These are phyloP conservation scores for Apis florea DNA, from an alignment of 1,140 invertebrate species.

Conservation along the genomic window DNA sequence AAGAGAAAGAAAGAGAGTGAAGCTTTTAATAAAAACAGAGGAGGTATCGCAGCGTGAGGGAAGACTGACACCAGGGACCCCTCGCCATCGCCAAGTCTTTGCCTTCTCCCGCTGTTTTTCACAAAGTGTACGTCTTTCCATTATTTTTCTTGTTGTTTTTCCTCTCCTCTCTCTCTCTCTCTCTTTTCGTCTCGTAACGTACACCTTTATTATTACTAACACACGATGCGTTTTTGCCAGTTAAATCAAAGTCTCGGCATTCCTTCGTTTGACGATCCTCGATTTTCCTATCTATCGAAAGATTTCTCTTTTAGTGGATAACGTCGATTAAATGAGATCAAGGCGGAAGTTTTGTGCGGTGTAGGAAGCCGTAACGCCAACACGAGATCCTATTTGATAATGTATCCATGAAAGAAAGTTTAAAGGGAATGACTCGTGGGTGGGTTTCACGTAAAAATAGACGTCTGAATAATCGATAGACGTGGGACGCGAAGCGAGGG, in stretches of 20 bases:
- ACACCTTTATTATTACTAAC: conserved; percentile 41
- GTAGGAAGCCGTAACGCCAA: not conserved
- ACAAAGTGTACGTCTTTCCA: conserved; percentile 60
- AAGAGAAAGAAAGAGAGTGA: conserved; percentile 25
- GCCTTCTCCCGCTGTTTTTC: conserved; percentile 32
- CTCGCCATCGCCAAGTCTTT: conserved; percentile 32
- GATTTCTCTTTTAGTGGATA: not conserved
- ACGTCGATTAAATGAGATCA: conserved; percentile 8
- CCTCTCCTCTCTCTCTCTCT: no score
- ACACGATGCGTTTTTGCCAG: conserved; percentile 17
- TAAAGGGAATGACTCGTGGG: not conserved
- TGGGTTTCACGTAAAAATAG: conserved; percentile 13
- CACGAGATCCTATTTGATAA: not conserved
- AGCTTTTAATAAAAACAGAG: conserved; percentile 67
- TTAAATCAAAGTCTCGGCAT: conserved; percentile 58
- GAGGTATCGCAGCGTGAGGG: conserved; percentile 59
- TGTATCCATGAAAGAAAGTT: not conserved
- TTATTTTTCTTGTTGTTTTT: conserved; percentile 53
- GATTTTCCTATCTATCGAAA: not conserved
- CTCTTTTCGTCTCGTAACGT: conserved; percentile 10
- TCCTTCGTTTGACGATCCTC: not conserved
- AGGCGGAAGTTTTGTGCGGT: not conserved
- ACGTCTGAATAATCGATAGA: conserved; percentile 29
- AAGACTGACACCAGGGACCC: conserved; percentile 53
- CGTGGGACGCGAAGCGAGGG: conserved; percentile 3